These are phyloP conservation scores for Peromyscus attwateri DNA, from an alignment of 2,797 vertebrate species.

Conservation along the genomic window DNA sequence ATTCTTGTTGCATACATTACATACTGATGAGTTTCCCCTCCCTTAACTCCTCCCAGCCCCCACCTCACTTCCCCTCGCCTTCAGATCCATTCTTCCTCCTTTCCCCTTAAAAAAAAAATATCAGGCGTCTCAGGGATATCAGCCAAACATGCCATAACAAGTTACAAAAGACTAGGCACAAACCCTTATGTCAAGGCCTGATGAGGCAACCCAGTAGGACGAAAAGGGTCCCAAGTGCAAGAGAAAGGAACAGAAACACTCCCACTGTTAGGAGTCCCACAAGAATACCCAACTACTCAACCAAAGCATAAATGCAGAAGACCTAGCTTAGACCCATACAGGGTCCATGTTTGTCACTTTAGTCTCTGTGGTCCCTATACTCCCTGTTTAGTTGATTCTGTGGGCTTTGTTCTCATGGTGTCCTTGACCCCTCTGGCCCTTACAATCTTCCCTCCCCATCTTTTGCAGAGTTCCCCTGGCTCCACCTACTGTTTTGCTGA, in stretches of 20 bases:
- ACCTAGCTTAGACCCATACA: neutral
- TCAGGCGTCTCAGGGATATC: neutral
- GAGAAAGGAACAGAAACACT: neutral
- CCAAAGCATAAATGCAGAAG: neutral
- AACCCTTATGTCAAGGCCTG: neutral
- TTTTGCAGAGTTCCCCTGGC: neutral
- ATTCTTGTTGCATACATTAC: neutral
- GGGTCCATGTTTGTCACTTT: neutral
- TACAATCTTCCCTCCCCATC: neutral
- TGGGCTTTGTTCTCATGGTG: neutral
- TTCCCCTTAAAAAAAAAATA: neutral
- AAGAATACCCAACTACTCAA: neutral
- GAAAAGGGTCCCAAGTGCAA: neutral
- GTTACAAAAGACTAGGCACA: neutral
- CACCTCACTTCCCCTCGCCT: neutral
- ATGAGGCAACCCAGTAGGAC: neutral
- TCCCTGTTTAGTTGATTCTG: neutral
- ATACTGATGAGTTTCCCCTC: accelerated
- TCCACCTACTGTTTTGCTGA: neutral
- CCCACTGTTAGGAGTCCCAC: neutral
- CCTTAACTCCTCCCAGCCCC: neutral
- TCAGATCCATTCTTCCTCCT: neutral
- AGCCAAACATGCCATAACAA: neutral
- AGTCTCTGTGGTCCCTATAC: neutral
- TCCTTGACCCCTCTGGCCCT: neutral